Conservation (phyloP, 2,113 vertebrate species). For the Ictalurus punctatus region DNA sequence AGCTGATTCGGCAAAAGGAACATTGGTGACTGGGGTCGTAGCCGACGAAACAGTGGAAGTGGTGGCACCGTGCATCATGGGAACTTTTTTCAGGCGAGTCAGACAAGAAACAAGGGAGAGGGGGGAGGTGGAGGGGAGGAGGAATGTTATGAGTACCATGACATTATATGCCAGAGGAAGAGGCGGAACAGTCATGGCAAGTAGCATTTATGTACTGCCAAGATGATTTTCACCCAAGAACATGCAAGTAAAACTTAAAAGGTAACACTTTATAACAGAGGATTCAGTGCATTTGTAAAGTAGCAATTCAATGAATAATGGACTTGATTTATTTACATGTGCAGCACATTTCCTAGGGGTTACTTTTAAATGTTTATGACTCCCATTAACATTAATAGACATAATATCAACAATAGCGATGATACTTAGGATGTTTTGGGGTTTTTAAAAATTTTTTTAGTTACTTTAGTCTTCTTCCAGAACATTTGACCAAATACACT, state of each 20-base stretch:
- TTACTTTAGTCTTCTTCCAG: not conserved
- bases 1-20: conserved; percentile 93
- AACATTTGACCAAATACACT: not conserved
- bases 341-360: not conserved
- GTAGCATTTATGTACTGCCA: conserved; percentile 83
- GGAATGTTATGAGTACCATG: conserved; percentile 89
- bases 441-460: not conserved
- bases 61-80: conserved; percentile 99
- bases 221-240: conserved; percentile 78
- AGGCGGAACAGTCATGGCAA: conserved; percentile 82
- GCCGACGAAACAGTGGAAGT: conserved; percentile 96
- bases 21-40: conserved; percentile 92
- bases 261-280: conserved; percentile 61
- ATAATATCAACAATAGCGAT: not conserved
- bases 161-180: conserved; percentile 80
- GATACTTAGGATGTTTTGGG: not conserved
- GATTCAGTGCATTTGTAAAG: conserved; percentile 2
- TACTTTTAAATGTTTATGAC: not conserved
- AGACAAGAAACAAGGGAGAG: conserved; percentile 86
- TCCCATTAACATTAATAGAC: not conserved
- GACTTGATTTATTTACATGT: not conserved
- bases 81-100: conserved; percentile 88
- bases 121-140: conserved; percentile 78
- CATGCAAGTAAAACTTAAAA: conserved; percentile 69
- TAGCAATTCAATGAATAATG: not conserved